Base-by-base conservation (phyloP, 2,888 invertebrate species). In the Hoplodrina blanda region DNA sequence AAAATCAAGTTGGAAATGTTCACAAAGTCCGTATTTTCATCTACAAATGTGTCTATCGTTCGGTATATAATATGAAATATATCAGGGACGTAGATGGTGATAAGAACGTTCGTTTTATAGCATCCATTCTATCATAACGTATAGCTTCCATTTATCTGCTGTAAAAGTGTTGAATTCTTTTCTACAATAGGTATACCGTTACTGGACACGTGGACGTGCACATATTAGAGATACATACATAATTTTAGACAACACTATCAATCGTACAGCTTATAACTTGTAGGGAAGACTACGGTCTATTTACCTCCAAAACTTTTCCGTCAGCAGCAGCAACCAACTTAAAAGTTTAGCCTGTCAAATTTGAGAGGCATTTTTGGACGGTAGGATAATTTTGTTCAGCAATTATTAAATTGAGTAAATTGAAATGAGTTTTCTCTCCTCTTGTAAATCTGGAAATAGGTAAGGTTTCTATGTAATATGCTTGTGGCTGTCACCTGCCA, bases 131-230 rank as follows among this genome's bases (percentile, higher is more conserved):
- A 57, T 50, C 50, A 20, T 61, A 61, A 75, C 8, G 1, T 53
- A 76, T 70, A 44, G 44, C 15, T 57, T 44, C 19, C 15, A 64
- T 64, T 59, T 76, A 13, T 64, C 44, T 64, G 33, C n/a, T 10
- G 44, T 50, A 25, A 33, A 56, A 20, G 61, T 76, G 33, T 53
- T 49, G 53, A 30, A 59, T 65, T 73, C 10, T 57, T 59, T 73
- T 65, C 56, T 20, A 17, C 54, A 46, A 46, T 17, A 37, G 37
- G 37, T 37, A 46, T 46, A 46, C 17, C 5, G 46, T 41, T 30
- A 41, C 37, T 10, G 11, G 20, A 57, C 53, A 15, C 53, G 53
- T 54, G 54, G 41, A 60, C 13, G 13, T 11, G 10, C 20, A 57
- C 19, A n/a, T 68, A 20, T 19, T 37, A 20, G 8, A 17, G n/a